Evolutionary conservation across 1,140 invertebrate species (phyloP).

Genomic region (Ditylenchus dipsaci): DNA sequence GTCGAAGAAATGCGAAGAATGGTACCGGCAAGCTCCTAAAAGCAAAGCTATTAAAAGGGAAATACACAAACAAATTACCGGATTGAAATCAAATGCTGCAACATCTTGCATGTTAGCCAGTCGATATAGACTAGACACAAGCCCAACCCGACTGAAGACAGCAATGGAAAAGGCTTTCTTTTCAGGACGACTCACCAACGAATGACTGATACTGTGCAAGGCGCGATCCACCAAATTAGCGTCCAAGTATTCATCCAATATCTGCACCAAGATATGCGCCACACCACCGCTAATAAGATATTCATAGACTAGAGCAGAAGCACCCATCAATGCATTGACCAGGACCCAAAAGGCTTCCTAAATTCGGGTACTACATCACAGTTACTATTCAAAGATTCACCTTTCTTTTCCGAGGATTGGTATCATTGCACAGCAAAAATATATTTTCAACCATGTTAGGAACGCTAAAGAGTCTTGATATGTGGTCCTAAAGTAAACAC

Average conservation of each 20-base stretch:
- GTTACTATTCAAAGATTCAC: constrained; percentile 1
- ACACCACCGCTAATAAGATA: constrained; percentile 24
- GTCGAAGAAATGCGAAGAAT: constrained; percentile 3
- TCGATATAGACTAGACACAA: not conserved
- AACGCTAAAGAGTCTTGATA: constrained; percentile 15
- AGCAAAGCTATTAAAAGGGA: not conserved
- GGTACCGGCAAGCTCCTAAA: not conserved
- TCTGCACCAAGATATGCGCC: constrained; percentile 13
- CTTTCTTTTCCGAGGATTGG: constrained; percentile 19
- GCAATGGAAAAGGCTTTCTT: not conserved
- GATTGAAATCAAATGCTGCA: not conserved
- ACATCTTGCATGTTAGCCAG: not conserved
- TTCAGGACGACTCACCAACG: not conserved
- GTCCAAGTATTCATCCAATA: constrained; percentile 2
- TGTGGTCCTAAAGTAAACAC: constrained; percentile 12
- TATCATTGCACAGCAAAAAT: constrained; percentile 18
- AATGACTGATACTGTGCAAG: not conserved
- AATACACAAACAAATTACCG: not conserved
- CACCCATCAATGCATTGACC: constrained; percentile 27
- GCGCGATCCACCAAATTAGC: not conserved
- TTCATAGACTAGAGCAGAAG: constrained; percentile 11
- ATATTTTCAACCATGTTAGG: constrained; percentile 11
- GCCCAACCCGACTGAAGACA: not conserved
- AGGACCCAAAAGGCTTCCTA: constrained; percentile 31
- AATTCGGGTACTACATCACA: not conserved